A percentile compares a stretch with the other conserved stretches of the same genome.
phyloP scores from a whole-genome alignment of 1,140 invertebrate species.

The Portunus trituberculatus region DNA sequence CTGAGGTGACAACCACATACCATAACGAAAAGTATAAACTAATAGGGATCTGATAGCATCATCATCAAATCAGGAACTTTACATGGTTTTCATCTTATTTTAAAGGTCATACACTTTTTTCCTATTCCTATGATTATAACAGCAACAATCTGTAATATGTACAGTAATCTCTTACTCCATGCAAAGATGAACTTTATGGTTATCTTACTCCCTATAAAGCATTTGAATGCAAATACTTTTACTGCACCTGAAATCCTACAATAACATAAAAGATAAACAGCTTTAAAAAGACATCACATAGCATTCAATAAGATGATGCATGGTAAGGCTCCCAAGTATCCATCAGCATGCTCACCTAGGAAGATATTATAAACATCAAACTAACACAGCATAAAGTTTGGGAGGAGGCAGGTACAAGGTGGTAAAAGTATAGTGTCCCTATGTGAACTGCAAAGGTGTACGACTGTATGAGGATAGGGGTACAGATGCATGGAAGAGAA shows the following conservation, averaged over 20 bases:
- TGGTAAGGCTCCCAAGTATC: constrained; percentile 15
- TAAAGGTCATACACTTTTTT: neutral
- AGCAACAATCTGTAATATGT: neutral
- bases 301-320: neutral
- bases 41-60: no score
- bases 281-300: neutral
- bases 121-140: neutral
- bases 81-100: neutral
- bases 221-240: constrained; percentile 14
- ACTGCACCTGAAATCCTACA: neutral
- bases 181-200: neutral
- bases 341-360: neutral
- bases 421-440: no score
- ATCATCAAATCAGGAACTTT: constrained; percentile 12
- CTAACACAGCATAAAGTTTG: no score
- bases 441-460: neutral
- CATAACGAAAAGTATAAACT: no score
- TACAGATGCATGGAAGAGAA: neutral
- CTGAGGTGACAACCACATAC: no score
- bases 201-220: neutral
- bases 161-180: neutral
- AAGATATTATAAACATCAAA: no score
- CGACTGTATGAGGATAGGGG: neutral
- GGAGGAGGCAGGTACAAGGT: no score
- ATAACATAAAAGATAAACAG: neutral